Percentiles rank a stretch among this genome's conserved stretches.
phyloP scores from a whole-genome alignment of 1,140 invertebrate species.

The Stegodyphus dumicola region DNA sequence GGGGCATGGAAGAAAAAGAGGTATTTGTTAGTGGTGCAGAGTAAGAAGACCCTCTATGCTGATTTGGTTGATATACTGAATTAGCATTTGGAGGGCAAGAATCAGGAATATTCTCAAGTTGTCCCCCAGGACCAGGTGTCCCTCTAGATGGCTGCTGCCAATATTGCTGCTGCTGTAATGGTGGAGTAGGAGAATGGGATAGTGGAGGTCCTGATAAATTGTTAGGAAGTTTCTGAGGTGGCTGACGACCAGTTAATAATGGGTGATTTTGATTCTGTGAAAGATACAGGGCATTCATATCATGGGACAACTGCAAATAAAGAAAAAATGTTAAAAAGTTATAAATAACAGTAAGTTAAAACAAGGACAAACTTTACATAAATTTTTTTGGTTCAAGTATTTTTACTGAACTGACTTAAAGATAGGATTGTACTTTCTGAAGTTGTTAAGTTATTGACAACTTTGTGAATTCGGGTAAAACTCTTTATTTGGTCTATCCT shows the following conservation, averaged over 20 bases:
- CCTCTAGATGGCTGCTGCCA: conserved; percentile 41
- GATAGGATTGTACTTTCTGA: neutral
- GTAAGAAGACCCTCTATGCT: neutral
- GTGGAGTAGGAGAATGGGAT: conserved; percentile 9
- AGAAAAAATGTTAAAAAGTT: neutral
- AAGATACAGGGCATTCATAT: conserved; percentile 44
- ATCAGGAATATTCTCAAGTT: conserved; percentile 7
- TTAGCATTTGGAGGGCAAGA: conserved; percentile 16
- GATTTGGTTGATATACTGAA: conserved; percentile 2
- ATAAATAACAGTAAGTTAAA: neutral
- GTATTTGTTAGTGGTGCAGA: conserved; percentile 16
- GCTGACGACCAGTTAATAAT: conserved; percentile 14
- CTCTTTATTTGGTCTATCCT: no score
- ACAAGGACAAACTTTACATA: neutral
- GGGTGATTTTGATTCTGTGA: conserved; percentile 53
- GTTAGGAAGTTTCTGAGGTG: conserved; percentile 30
- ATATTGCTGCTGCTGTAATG: conserved; percentile 19
- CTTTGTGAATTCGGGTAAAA: no score
- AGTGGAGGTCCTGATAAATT: conserved; percentile 5
- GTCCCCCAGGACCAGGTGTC: neutral
- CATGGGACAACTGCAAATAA: conserved; percentile 33
- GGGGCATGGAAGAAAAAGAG: conserved; percentile 16
- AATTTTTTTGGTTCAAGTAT: neutral
- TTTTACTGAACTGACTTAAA: neutral
- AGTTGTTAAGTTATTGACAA: neutral